Evolutionary conservation across 2,113 vertebrate species (phyloP), one percentile per base, ranked within the genome.

Genomic region (Myrmophylax atrothorax): DNA sequence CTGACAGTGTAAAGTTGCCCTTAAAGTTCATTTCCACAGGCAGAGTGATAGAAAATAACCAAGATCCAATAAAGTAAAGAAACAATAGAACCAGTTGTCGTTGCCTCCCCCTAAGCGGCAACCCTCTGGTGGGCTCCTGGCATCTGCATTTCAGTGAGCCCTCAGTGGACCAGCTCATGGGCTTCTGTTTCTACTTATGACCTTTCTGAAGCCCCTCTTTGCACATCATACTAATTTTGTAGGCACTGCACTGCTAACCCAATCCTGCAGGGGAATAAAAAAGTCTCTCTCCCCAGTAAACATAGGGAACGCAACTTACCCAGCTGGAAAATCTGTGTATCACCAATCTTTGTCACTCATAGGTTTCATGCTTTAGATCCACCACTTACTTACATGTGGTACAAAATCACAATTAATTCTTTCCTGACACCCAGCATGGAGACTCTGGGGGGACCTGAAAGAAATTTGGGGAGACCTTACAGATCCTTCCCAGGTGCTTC

Each of bases 81-180:
- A 60, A 0, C 7, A 46, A 24, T 9, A 3, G 1, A 86, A 83
- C 3, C 0, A 1, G 8, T 12, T 74, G 4, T 12, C 33, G 18
- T 42, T 4, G 1, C 17, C 23, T 66, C 12, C 28, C 2, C 64
- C 15, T 38, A 31, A 68, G 6, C 66, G 58, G 42, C 14, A 62
- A 16, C 7, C 14, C 44, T 56, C 26, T 15, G 47, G 35, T 14
- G 37, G 9, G 9, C 5, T 76, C 18, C n/a, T 7, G 5, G 53
- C 16, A 64, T 44, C 31, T 50, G 35, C 85, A 60, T 76, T 79
- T 59, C 49, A 64, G 58, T 47, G 33, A 37, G 35, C 29, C 8
- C 18, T 64, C 33, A 68, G 19, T 1, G 14, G 22, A 46, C 5
- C 10, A 84, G 19, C 2, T 50, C 42, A 10, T 33, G 12, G 31